Base-by-base conservation (phyloP, 2,888 invertebrate species). In the Calephelis perditalis region DNA sequence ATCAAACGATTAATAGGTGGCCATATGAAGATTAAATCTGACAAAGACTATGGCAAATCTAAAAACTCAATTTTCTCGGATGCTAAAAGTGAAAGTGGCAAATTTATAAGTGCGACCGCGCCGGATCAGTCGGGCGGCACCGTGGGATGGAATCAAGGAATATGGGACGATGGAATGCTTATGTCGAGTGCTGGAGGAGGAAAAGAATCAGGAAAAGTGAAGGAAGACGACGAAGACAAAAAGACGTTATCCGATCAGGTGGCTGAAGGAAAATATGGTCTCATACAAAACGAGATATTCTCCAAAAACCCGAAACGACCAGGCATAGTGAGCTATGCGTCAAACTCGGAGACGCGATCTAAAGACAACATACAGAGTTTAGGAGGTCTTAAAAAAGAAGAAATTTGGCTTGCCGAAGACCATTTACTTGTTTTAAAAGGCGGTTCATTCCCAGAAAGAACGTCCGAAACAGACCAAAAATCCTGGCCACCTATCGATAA, bases 321-420 rank as follows among this genome's bases (percentile, higher is more conserved):
- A 0, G 97, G 96, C 3, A 93, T 97, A 46, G 87, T 97, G 49
- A 97, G 96, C 77, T 97, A 97, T 77, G 92, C 94, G 57, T 91
- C 92, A 7, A 97, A 97, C 74, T 92, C 95, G 0, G 97, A 97
- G 77, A 95, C 96, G 46, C 80, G 86, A 72, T 93, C 95, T 0
- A 93, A 94, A 71, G 97, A 97, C 79, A 96, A 94, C 69, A 92
- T 94, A 37, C 93, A 94, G 67, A 97, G 94, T 76, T 91, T 95
- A 52, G 97, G 97, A 26, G 97, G 97, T 15, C 86, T 97, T 3
- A 94, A 94, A 71, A 94, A 96, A 73, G 95, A 96, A 63, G 97
- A 97, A 70, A 97, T 97, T 73, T 97, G 97, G 97, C 85, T 97
- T 61, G 96, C 97, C 0, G 97, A 97, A 78, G 96, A 97, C 76